A percentile compares a stretch with the other conserved stretches of the same genome.
These are phyloP conservation scores for Sander vitreus DNA, from an alignment of 2,113 vertebrate genomes.

Conservation along the genomic window DNA sequence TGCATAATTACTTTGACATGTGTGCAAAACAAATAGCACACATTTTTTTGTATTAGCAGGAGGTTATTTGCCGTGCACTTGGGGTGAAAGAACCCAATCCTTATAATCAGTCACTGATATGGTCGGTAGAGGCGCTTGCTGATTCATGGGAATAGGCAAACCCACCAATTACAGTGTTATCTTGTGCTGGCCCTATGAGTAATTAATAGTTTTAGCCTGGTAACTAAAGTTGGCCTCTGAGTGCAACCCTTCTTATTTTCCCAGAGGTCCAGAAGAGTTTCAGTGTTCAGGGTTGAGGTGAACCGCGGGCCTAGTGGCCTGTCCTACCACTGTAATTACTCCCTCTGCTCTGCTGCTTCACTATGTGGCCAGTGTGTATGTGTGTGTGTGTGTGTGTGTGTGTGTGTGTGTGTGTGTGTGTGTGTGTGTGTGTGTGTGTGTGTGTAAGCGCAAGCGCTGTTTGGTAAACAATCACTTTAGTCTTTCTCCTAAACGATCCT, in stretches of 20 bases:
- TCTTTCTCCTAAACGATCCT: conserved; percentile 16
- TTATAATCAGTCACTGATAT: conserved; percentile 53
- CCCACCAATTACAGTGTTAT: conserved; percentile 72
- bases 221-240: conserved; percentile 56
- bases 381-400: background rate
- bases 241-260: conserved; percentile 58
- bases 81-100: conserved; percentile 41
- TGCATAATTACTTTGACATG: conserved; percentile 42
- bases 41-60: conserved; percentile 14
- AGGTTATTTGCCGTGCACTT: conserved; percentile 28
- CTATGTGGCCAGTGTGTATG: conserved; percentile 28
- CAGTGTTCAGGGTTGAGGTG: conserved; percentile 67
- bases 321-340: conserved; percentile 74
- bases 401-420: too few species aligned
- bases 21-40: conserved; percentile 45
- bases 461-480: conserved; percentile 23
- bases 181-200: conserved; percentile 58
- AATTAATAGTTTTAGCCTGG: conserved; percentile 67
- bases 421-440: too few species aligned
- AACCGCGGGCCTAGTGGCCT: conserved; percentile 66
- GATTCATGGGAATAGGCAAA: conserved; percentile 57
- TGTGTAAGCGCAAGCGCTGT: background rate
- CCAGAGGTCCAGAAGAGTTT: conserved; percentile 71
- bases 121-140: conserved; percentile 44
- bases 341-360: conserved; percentile 50